A percentile compares a stretch with the other conserved stretches of the same genome.
Evolutionary conservation across 2,797 vertebrate species (phyloP).

Genomic region (Parambassis ranga): DNA sequence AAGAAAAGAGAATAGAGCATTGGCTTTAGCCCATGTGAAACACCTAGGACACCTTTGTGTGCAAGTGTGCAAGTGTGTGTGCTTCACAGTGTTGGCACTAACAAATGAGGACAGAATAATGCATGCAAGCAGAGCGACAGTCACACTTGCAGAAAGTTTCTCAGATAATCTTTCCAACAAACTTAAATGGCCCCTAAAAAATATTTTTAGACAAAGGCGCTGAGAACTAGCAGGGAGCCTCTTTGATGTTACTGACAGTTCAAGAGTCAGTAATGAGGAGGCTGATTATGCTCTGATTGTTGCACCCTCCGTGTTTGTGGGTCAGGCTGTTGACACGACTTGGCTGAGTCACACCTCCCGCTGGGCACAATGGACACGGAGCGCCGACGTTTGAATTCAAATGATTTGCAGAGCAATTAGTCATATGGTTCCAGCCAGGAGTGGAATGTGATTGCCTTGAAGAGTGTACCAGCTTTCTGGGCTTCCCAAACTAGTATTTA

Average conservation of each 20-base stretch:
- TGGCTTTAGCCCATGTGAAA: neutral
- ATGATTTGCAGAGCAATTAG: slow-evolving; percentile 54
- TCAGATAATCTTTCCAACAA: slow-evolving; percentile 42
- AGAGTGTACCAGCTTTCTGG: slow-evolving; percentile 47
- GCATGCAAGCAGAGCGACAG: neutral
- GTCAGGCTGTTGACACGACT: slow-evolving; percentile 55
- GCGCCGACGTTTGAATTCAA: slow-evolving; percentile 34
- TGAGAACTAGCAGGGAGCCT: slow-evolving; percentile 31
- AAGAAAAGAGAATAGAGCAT: slow-evolving; percentile 1
- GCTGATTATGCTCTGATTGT: slow-evolving; percentile 63
- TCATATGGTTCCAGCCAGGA: slow-evolving; percentile 49
- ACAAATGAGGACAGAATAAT: neutral
- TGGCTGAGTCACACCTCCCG: slow-evolving; percentile 39
- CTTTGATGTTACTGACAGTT: slow-evolving; percentile 61
- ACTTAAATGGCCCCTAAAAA: slow-evolving; percentile 29
- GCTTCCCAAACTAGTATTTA: slow-evolving; percentile 59
- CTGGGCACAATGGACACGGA: slow-evolving; percentile 43
- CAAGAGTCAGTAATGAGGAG: slow-evolving; percentile 59
- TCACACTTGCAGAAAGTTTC: slow-evolving; percentile 3
- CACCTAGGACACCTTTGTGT: slow-evolving; percentile 1
- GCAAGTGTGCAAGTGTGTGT: neutral
- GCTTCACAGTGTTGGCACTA: neutral
- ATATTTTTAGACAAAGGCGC: slow-evolving; percentile 40
- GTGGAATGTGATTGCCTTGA: slow-evolving; percentile 51
- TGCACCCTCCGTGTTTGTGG: slow-evolving; percentile 46